Percentiles rank a stretch among this genome's conserved stretches.
Conservation (phyloP, 2,113 vertebrate genomes). For the Anarhynchus alexandrinus region DNA sequence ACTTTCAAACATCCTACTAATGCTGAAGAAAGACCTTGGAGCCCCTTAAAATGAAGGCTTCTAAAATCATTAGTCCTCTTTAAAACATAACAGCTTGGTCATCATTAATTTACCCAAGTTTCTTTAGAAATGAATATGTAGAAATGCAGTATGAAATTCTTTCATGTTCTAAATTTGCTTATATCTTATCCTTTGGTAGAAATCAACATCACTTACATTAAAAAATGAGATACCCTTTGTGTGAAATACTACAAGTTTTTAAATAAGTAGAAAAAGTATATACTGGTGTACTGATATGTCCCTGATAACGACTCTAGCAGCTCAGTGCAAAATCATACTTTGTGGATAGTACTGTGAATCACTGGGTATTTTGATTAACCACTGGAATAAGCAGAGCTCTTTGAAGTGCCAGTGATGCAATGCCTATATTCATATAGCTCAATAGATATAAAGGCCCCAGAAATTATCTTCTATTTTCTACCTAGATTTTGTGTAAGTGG, state of each 20-base stretch:
- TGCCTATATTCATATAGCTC: neutral
- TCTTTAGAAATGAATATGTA: neutral
- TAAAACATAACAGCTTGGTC: neutral
- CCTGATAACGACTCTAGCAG: neutral
- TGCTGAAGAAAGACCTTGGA: neutral
- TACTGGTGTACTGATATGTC: neutral
- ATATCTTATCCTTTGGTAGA: neutral
- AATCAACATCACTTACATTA: neutral
- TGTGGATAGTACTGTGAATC: neutral
- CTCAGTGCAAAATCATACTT: neutral
- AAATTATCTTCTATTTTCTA: neutral
- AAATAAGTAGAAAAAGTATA: neutral
- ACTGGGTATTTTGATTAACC: neutral
- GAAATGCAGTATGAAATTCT: neutral
- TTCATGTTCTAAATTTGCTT: neutral
- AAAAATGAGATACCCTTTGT: neutral
- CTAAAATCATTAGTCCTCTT: neutral
- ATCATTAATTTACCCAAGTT: neutral
- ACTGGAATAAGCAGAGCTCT: neutral
- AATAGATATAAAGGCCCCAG: neutral
- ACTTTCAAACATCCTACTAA: neutral
- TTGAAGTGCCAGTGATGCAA: neutral
- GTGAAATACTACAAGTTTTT: neutral
- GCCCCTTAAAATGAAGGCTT: neutral
- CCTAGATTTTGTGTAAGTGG: neutral